Evolutionary conservation across 2,888 invertebrate genomes (phyloP).

Genomic region (Meandrusa payeni): DNA sequence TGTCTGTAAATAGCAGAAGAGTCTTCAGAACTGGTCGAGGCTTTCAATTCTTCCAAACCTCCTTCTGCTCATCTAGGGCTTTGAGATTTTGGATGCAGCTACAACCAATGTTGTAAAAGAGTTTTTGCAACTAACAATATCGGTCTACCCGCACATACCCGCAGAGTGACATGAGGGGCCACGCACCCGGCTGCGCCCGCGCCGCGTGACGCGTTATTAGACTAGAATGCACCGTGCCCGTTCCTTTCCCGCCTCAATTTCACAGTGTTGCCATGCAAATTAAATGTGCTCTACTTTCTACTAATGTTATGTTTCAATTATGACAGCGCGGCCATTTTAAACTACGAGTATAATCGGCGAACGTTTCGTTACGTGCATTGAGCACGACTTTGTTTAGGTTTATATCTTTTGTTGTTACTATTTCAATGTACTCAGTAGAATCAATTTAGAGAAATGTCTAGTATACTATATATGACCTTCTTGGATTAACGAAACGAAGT

Average conservation of each 20-base stretch:
- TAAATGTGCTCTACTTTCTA: constrained; percentile 52
- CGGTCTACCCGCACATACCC: not conserved
- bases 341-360: constrained; percentile 12
- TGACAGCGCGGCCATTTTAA: constrained; percentile 21
- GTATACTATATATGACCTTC: too few relatives aligned
- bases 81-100: too few relatives aligned
- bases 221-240: constrained; percentile 44
- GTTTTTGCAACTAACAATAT: too few relatives aligned
- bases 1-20: too few relatives aligned
- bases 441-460: too few relatives aligned
- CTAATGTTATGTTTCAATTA: constrained; percentile 26
- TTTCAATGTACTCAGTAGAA: too few relatives aligned
- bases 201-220: constrained; percentile 59
- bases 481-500: too few relatives aligned
- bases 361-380: constrained; percentile 12
- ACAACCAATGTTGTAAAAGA: too few relatives aligned
- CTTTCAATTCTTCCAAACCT: too few relatives aligned
- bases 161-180: not conserved
- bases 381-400: constrained; percentile 14
- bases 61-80: too few relatives aligned
- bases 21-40: too few relatives aligned
- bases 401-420: not conserved
- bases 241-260: constrained; percentile 37
- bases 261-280: constrained; percentile 51
- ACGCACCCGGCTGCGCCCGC: constrained; percentile 34